Evolutionary conservation across 2,113 vertebrate genomes (phyloP).

Genomic region (Brachyistius frenatus): DNA sequence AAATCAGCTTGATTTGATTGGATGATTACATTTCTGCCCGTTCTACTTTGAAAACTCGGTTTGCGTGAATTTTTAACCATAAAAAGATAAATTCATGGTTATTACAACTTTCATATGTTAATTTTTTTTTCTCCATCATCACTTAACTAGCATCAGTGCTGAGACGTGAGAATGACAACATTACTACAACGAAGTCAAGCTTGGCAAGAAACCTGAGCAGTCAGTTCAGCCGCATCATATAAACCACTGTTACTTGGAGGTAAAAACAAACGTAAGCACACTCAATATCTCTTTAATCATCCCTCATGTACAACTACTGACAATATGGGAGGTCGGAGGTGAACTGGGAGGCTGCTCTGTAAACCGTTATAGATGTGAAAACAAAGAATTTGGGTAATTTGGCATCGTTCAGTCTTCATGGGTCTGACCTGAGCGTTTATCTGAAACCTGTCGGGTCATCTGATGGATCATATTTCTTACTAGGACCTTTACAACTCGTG

Average conservation of each 20-base stretch:
- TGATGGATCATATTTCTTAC: no score
- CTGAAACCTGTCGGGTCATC: no score
- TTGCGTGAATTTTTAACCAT: neutral
- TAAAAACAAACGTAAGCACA: neutral
- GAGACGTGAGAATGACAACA: neutral
- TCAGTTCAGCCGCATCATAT: neutral
- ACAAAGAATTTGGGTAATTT: neutral
- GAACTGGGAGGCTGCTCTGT: no score
- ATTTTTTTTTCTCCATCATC: neutral
- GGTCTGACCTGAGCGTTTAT: neutral
- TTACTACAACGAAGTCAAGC: neutral
- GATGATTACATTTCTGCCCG: neutral
- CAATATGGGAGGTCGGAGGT: neutral
- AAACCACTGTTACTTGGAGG: neutral
- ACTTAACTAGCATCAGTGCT: no score
- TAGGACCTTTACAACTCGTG: no score
- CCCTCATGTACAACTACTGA: neutral
- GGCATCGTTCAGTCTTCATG: neutral
- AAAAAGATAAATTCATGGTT: neutral
- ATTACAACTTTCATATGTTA: no score
- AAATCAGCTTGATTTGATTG: neutral
- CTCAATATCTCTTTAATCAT: neutral
- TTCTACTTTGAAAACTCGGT: slow-evolving; percentile 7
- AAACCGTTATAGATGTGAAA: neutral
- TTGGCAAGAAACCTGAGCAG: neutral